Percentiles rank a stretch among this genome's conserved stretches.
phyloP scores from a whole-genome alignment of 2,888 invertebrate genomes.

The Dasypolia templi region DNA sequence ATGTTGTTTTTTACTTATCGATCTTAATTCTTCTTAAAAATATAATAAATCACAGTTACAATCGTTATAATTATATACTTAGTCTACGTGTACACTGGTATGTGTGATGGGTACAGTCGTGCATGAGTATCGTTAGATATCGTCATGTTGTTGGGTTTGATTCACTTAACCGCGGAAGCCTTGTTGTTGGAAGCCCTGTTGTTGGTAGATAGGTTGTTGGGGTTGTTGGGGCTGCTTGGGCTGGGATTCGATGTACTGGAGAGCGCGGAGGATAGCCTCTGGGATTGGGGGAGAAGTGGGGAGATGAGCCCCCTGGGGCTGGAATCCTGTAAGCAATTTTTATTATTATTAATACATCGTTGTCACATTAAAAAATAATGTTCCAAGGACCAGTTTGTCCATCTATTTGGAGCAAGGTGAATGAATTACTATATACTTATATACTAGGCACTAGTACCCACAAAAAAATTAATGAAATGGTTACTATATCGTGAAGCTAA shows the following conservation, averaged over 20 bases:
- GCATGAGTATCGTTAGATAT: slow-evolving; percentile 64
- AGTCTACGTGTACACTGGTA: slow-evolving; percentile 70
- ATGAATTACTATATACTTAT: slow-evolving; percentile 18
- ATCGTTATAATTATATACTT: slow-evolving; percentile 75
- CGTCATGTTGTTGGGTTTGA: slow-evolving; percentile 28
- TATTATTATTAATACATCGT: not conserved
- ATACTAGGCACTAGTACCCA: not conserved
- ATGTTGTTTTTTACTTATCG: slow-evolving; percentile 61
- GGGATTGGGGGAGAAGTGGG: slow-evolving; percentile 92
- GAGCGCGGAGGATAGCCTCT: slow-evolving; percentile 89
- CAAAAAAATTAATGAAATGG: slow-evolving; percentile 21
- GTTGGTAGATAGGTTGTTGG: slow-evolving; percentile 64
- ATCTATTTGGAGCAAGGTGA: not conserved
- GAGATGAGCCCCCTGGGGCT: slow-evolving; percentile 90
- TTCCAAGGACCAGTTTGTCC: not conserved
- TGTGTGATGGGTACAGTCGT: slow-evolving; percentile 66
- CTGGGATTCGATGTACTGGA: slow-evolving; percentile 80
- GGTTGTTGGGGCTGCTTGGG: slow-evolving; percentile 82
- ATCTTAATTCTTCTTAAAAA: slow-evolving; percentile 73
- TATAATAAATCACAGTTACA: slow-evolving; percentile 88
- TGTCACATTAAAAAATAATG: too few relatives aligned
- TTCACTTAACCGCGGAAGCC: slow-evolving; percentile 80
- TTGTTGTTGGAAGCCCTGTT: slow-evolving; percentile 62
- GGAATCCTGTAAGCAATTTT: slow-evolving; percentile 89
- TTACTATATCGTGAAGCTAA: not conserved